Conservation (phyloP, 2,113 vertebrate species). For the Microtus richardsoni region DNA sequence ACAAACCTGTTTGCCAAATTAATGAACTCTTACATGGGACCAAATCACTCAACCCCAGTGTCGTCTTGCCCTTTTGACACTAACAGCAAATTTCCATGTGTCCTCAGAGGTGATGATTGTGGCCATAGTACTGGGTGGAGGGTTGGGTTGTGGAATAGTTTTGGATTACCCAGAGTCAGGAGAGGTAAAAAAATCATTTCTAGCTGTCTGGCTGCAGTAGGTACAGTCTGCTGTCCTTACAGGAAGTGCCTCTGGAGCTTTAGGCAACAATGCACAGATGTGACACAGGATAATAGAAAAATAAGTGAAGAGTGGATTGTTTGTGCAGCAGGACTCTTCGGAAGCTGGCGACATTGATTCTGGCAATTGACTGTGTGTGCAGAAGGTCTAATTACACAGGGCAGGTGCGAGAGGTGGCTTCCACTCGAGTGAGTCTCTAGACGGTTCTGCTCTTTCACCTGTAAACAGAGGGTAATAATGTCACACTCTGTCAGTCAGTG, state of each 20-base stretch:
- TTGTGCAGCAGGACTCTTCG: neutral
- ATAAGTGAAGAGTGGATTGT: neutral
- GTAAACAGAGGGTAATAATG: neutral
- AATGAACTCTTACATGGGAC: neutral
- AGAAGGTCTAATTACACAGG: neutral
- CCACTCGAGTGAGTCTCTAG: neutral
- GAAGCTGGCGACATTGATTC: neutral
- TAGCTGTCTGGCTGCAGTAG: neutral
- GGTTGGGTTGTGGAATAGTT: neutral
- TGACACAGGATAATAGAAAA: neutral
- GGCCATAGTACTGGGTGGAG: neutral
- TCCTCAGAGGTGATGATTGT: neutral
- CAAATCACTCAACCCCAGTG: neutral
- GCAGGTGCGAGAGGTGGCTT: neutral
- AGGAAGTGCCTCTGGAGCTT: neutral
- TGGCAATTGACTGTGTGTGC: neutral
- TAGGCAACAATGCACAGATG: neutral
- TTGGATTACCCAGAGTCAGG: neutral
- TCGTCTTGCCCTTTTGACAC: neutral
- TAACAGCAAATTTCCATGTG: neutral
- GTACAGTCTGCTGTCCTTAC: neutral
- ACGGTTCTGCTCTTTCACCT: slow-evolving; percentile 44
- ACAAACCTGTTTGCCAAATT: neutral
- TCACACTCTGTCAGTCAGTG: slow-evolving; percentile 16
- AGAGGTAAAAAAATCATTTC: neutral